Percentiles rank a stretch among this genome's conserved stretches.
Conservation (phyloP, 2,113 vertebrate genomes). For the Phalacrocorax aristotelis region DNA sequence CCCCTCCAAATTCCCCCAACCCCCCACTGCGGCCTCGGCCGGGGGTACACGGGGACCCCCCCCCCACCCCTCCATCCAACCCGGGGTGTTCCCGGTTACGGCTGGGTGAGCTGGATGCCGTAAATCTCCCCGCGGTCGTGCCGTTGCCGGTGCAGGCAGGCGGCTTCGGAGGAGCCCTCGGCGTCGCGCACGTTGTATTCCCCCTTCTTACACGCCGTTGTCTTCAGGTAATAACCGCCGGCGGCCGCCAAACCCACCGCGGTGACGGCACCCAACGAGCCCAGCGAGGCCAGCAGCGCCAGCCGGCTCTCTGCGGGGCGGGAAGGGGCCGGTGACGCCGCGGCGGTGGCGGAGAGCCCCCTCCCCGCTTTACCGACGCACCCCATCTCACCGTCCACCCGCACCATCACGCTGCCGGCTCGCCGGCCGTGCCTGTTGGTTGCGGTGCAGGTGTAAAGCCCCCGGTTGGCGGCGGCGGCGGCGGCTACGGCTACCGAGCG, state of each 20-base stretch:
- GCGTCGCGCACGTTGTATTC: slow-evolving; percentile 20
- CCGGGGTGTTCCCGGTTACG: background rate
- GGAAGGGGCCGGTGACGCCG: too few species aligned
- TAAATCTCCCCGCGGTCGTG: background rate
- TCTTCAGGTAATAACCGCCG: background rate
- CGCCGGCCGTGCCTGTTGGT: background rate
- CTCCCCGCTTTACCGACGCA: background rate
- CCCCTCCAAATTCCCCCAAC: background rate
- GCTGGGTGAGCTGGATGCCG: background rate
- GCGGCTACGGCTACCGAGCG: background rate
- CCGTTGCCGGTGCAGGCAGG: background rate
- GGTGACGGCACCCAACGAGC: background rate
- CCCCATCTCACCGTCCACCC: background rate
- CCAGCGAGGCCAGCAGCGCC: background rate
- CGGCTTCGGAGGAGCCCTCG: background rate
- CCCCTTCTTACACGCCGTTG: background rate
- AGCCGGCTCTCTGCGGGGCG: background rate
- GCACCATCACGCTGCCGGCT: background rate
- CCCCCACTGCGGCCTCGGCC: too few species aligned
- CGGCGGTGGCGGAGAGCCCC: background rate
- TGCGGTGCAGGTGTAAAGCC: background rate
- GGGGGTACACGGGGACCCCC: background rate
- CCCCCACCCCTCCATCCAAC: background rate
- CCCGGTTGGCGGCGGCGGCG: background rate
- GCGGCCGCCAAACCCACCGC: background rate